Evolutionary conservation across 1,140 invertebrate genomes (phyloP).

Genomic region (Lethrus apterus): DNA sequence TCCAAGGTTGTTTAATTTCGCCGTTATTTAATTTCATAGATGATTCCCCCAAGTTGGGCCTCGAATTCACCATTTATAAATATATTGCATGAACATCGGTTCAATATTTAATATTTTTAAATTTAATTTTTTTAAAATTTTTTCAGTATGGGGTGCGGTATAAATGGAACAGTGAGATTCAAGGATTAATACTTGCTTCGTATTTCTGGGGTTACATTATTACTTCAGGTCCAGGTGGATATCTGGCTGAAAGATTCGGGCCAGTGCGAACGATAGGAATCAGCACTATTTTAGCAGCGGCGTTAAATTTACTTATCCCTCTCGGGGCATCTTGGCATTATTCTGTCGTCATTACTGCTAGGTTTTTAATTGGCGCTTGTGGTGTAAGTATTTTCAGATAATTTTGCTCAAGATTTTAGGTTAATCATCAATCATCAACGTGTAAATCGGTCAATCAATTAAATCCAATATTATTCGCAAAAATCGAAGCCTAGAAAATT

Average conservation of each 20-base stretch:
- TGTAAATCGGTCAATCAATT: no score
- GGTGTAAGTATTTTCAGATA: no score
- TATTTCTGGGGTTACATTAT: conserved; percentile 58
- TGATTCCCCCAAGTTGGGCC: no score
- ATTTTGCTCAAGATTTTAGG: no score
- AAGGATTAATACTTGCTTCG: conserved; percentile 56
- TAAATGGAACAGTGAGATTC: conserved; percentile 51
- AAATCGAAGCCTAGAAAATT: no score
- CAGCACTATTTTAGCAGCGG: conserved; percentile 54
- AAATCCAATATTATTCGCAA: no score
- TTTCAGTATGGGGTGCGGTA: conserved; percentile 43
- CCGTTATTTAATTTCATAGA: background rate
- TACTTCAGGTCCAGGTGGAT: conserved; percentile 34
- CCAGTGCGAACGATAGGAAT: conserved; percentile 57
- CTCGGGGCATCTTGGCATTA: conserved; percentile 54
- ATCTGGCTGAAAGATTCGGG: conserved; percentile 41
- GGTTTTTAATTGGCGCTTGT: conserved; percentile 60
- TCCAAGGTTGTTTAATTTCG: no score
- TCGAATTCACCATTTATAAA: no score
- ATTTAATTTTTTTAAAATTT: conserved; percentile 1
- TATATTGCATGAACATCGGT: no score
- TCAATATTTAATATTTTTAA: conserved; percentile 14
- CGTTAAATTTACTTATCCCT: conserved; percentile 64
- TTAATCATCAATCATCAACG: no score
- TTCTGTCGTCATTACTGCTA: conserved; percentile 49